Conservation (phyloP, 2,797 vertebrate species). For the Propithecus perrieri region DNA sequence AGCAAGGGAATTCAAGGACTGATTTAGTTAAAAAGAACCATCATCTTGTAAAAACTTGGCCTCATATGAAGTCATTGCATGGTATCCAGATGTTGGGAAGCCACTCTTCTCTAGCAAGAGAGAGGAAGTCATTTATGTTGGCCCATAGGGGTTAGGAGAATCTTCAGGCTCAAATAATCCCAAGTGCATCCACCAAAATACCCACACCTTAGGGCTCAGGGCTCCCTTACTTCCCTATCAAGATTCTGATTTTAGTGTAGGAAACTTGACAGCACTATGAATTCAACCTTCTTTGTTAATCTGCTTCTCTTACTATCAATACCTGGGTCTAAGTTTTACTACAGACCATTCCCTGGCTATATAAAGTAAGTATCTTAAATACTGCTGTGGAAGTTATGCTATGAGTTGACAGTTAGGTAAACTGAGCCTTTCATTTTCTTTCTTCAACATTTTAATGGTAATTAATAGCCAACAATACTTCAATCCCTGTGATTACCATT, state of each 20-base stretch:
- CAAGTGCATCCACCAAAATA: not conserved
- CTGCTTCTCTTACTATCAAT: not conserved
- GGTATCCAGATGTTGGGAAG: not conserved
- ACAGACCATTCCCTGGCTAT: not conserved
- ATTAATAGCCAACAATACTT: not conserved
- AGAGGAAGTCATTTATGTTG: not conserved
- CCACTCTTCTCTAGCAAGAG: not conserved
- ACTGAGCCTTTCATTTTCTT: not conserved
- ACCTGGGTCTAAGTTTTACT: not conserved
- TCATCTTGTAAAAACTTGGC: not conserved
- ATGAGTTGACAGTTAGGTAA: not conserved
- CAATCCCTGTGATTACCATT: not conserved
- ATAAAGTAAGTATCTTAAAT: not conserved
- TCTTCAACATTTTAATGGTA: not conserved
- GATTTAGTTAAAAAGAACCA: not conserved
- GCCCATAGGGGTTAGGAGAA: not conserved
- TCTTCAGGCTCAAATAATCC: not conserved
- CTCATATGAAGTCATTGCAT: not conserved
- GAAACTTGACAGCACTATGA: not conserved
- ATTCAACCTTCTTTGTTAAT: not conserved
- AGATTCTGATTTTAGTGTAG: not conserved
- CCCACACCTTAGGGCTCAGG: not conserved
- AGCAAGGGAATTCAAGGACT: not conserved
- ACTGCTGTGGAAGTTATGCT: not conserved
- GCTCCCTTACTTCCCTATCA: not conserved